These are phyloP conservation scores for Peromyscus eremicus DNA, from an alignment of 2,797 vertebrate species.

Conservation along the genomic window DNA sequence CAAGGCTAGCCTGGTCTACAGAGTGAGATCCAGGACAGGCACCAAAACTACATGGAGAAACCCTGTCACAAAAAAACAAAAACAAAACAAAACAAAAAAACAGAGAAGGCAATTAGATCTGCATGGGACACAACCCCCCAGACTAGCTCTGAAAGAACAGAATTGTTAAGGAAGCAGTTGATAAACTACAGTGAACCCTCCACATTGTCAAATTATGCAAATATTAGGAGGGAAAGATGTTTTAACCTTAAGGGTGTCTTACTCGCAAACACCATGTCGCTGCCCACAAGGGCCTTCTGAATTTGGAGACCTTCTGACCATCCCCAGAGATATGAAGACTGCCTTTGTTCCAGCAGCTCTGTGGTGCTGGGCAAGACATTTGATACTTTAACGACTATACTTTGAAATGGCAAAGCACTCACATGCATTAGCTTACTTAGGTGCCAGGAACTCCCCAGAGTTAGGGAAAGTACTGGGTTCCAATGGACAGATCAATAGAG, in stretches of 20 bases:
- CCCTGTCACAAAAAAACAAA: background rate
- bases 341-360: background rate
- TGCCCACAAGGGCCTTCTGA: background rate
- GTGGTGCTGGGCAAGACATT: background rate
- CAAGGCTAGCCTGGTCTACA: no score
- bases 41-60: no score
- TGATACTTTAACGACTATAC: background rate
- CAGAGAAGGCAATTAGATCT: background rate
- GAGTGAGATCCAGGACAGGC: no score
- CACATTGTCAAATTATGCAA: background rate
- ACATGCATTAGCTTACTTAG: background rate
- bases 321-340: background rate
- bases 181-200: background rate
- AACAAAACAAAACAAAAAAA: background rate
- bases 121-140: background rate
- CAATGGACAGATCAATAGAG: background rate
- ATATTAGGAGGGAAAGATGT: background rate
- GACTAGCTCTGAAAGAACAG: background rate
- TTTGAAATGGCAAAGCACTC: conserved; percentile 26
- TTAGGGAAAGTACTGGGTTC: background rate
- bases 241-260: background rate
- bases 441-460: conserved; percentile 7
- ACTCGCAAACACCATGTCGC: background rate
- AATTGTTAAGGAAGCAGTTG: background rate
- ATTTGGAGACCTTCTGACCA: background rate